phyloP scores from a whole-genome alignment of 30 jellyfish, hydroid and myxozoan genomes.

The Cassiopea andromeda region DNA sequence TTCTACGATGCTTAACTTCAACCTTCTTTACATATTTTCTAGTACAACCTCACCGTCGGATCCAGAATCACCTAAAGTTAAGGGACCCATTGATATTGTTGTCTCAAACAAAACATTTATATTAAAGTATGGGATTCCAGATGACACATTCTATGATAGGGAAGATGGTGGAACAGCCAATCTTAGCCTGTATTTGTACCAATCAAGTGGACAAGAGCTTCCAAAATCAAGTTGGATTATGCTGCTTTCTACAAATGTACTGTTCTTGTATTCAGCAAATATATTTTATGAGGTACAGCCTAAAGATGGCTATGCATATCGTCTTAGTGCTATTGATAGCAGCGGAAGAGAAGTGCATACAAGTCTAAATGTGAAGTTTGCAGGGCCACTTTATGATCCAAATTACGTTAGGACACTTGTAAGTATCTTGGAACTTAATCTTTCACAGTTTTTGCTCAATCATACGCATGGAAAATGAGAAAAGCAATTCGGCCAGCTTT shows the following conservation, averaged over 20 bases:
- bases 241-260: constrained; percentile 1
- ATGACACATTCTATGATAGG: constrained; percentile 29
- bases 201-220: constrained; percentile 40
- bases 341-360: constrained; percentile 64
- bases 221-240: constrained; percentile 48
- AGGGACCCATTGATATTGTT: constrained; percentile 6
- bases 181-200: constrained; percentile 27
- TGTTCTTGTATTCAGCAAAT: constrained; percentile 16
- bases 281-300: constrained; percentile 44
- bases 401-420: constrained; percentile 34
- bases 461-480: no score
- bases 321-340: constrained; percentile 60
- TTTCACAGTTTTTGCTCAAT: no score
- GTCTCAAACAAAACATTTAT: constrained; percentile 29
- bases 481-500: no score
- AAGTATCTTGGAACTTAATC: background rate
- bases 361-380: background rate
- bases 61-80: constrained; percentile 26
- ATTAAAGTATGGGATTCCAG: constrained; percentile 15
- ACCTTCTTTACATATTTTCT: background rate
- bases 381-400: constrained; percentile 36
- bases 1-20: background rate
- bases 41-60: constrained; percentile 39
- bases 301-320: constrained; percentile 34
- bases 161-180: constrained; percentile 55